Percentiles rank a stretch among this genome's conserved stretches.
These are phyloP conservation scores for Hepsetus odoe DNA, from an alignment of 2,113 vertebrate genomes.

Conservation along the genomic window DNA sequence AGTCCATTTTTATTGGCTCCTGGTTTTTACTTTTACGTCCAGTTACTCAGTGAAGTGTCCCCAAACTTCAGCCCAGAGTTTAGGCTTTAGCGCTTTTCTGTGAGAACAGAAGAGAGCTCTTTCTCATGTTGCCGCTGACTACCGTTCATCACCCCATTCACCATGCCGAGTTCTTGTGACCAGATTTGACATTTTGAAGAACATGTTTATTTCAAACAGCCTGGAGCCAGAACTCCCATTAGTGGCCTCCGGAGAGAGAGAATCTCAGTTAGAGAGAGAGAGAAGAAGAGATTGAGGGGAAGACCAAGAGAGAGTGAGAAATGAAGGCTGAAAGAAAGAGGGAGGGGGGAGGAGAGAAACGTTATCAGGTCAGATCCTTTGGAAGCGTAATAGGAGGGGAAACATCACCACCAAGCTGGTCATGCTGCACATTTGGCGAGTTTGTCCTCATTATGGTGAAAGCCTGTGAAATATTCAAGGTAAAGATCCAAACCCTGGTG, in stretches of 20 bases:
- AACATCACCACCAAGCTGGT: neutral
- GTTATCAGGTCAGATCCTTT: neutral
- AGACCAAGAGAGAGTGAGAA: neutral
- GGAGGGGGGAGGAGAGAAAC: no score
- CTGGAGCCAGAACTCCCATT: slow-evolving; percentile 37
- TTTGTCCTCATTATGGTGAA: neutral
- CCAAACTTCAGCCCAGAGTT: no score
- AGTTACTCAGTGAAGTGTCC: no score
- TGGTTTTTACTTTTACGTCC: no score
- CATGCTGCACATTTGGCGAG: neutral
- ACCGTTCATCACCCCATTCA: neutral
- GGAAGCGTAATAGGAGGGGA: neutral
- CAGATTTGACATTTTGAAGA: slow-evolving; percentile 40
- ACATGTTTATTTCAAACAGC: slow-evolving; percentile 49
- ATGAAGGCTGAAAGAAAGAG: neutral
- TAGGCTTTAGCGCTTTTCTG: no score
- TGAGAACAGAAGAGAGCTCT: neutral
- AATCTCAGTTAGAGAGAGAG: neutral
- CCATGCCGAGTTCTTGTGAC: slow-evolving; percentile 1
- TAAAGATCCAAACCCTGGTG: neutral
- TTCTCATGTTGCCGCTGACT: neutral
- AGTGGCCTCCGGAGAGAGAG: neutral
- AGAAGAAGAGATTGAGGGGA: neutral
- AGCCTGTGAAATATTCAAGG: neutral
- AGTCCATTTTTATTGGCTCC: no score